Evolutionary conservation across 2,797 vertebrate species (phyloP).

Genomic region (Myiotriccus ornatus): DNA sequence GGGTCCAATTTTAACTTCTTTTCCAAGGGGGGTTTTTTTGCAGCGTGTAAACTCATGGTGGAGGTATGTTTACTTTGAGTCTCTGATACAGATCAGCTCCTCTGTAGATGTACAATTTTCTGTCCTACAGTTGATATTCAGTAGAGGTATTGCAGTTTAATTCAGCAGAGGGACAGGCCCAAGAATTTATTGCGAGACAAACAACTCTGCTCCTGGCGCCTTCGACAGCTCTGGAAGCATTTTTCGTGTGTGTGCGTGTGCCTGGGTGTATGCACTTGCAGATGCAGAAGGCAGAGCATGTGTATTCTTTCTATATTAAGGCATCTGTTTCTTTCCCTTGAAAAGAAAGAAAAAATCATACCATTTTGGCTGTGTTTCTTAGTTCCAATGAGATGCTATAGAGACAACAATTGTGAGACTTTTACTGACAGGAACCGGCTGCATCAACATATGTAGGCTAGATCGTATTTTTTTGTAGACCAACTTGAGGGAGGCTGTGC

Average conservation of each 20-base stretch:
- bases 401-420: not conserved
- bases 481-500: not conserved
- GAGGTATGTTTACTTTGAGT: conserved; percentile 11
- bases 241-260: not conserved
- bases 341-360: not conserved
- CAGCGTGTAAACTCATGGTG: not conserved
- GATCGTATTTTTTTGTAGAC: not conserved
- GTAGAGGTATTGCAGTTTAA: not conserved
- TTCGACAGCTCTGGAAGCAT: not conserved
- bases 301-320: not conserved
- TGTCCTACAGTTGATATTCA: not conserved
- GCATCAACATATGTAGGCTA: not conserved
- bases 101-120: not conserved
- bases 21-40: not conserved
- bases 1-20: not conserved
- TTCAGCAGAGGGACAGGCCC: not conserved
- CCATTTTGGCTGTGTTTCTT: not conserved
- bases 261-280: not conserved
- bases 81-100: not conserved
- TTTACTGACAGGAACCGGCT: not conserved
- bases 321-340: not conserved
- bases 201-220: not conserved
- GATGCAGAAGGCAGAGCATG: not conserved
- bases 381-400: not conserved
- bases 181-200: not conserved